Evolutionary conservation across 1,140 invertebrate genomes (phyloP), one percentile per base, ranked within the genome.

Genomic region (Stegodyphus mimosarum): DNA sequence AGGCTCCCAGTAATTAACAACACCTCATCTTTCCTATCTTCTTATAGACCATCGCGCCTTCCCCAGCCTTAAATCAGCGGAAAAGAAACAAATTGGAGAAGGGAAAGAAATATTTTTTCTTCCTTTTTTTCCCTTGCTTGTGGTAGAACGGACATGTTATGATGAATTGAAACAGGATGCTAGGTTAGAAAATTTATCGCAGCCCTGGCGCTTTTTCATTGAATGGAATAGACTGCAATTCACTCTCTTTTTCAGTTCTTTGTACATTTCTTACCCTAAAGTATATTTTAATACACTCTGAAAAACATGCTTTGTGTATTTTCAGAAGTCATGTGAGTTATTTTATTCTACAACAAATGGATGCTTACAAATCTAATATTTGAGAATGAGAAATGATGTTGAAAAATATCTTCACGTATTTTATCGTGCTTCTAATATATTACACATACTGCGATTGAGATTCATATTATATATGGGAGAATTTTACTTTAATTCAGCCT

Each of bases 21-120:
- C 80, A 83, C 70, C 80, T 83, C 80, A 63, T 72, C 80, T 83
- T 83, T 83, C 80, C 80, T 67, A 70, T 80, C 64, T 51, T 78
- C 60, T 60, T 69, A 78, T 71, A 80, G 69, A 72, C 64, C 77
- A 63, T 66, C 66, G 17, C 33, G 53, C 75, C 50, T 53, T 78
- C 55, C 50, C 64, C 52, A 64, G 67, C 60, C 77, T 80, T 52
- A 83, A 83, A 83, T 73, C 55, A 67, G 69, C 52, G 79, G 80
- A 73, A 74, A 83, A 74, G 77, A 69, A 70, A 79, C 77, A 79
- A 83, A 83, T 74, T 83, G 80, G 51, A 83, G 70, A 71, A 49
- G 69, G 80, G 63, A 33, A 69, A 60, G 78, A 50, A 72, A 81
- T 50, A 6, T 50, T 70, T 81, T 80, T 80, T 80, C 64, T 49